Evolutionary conservation across 2,797 vertebrate species (phyloP).

Genomic region (Cuculus canorus): DNA sequence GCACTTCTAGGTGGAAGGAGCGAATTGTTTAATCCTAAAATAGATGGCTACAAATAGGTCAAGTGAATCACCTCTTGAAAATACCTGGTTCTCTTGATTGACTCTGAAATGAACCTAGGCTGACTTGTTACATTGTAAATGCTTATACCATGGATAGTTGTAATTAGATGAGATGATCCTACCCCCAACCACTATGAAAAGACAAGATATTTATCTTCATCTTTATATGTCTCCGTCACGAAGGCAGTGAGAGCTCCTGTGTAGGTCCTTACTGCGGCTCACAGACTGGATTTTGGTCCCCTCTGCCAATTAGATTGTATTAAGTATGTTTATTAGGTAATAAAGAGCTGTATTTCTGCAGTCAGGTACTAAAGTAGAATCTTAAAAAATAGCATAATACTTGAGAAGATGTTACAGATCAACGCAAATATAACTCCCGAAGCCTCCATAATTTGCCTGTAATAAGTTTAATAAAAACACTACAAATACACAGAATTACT

Average conservation of each 20-base stretch:
- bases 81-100: background rate
- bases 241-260: background rate
- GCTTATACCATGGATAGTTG: background rate
- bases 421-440: background rate
- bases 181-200: background rate
- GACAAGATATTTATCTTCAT: background rate
- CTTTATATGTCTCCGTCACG: background rate
- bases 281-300: background rate
- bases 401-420: background rate
- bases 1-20: background rate
- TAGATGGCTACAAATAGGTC: constrained; percentile 36
- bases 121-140: background rate
- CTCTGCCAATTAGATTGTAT: background rate
- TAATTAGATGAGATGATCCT: background rate
- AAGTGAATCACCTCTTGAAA: constrained; percentile 34
- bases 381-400: background rate
- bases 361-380: background rate
- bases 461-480: background rate
- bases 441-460: background rate
- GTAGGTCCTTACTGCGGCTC: background rate
- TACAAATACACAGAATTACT: background rate
- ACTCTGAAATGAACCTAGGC: background rate
- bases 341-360: background rate
- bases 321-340: background rate
- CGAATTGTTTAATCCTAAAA: background rate